phyloP scores from a whole-genome alignment of 1,140 invertebrate genomes.

The Mizuhopecten yessoensis region DNA sequence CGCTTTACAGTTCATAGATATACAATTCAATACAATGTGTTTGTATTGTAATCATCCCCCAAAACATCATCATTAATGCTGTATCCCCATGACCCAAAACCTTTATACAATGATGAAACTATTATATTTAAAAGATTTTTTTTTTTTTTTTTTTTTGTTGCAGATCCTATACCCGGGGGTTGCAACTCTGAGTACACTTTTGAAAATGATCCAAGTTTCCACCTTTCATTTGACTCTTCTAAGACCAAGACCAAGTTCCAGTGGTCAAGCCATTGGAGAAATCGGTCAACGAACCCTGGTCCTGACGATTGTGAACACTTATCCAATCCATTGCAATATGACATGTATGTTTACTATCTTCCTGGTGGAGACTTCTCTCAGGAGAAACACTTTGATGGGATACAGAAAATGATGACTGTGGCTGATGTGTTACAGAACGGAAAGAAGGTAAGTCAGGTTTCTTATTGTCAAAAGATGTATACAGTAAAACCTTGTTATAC shows the following conservation, averaged over 20 bases:
- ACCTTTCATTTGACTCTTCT: not conserved
- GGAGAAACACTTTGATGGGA: not conserved
- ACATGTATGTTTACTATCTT: constrained; percentile 7
- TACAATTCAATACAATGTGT: no score
- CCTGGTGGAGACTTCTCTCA: constrained; percentile 3
- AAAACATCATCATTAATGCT: no score
- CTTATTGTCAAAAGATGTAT: no score
- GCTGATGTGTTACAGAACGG: not conserved
- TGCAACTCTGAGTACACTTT: not conserved
- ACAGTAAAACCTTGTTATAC: no score
- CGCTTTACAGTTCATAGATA: no score
- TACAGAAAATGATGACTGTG: constrained; percentile 23
- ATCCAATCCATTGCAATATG: not conserved
- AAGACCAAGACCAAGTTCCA: not conserved
- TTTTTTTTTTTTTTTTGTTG: not conserved
- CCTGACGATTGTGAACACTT: constrained; percentile 14
- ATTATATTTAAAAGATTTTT: no score
- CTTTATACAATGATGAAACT: no score
- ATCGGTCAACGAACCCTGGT: not conserved
- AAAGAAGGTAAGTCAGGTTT: not conserved
- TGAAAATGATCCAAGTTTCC: not conserved
- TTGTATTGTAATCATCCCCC: no score
- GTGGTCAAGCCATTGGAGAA: not conserved
- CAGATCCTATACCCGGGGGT: not conserved
- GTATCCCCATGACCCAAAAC: no score